Evolutionary conservation across 92 coral and sea anemone genomes (phyloP).

Genomic region (Porites evermanni): DNA sequence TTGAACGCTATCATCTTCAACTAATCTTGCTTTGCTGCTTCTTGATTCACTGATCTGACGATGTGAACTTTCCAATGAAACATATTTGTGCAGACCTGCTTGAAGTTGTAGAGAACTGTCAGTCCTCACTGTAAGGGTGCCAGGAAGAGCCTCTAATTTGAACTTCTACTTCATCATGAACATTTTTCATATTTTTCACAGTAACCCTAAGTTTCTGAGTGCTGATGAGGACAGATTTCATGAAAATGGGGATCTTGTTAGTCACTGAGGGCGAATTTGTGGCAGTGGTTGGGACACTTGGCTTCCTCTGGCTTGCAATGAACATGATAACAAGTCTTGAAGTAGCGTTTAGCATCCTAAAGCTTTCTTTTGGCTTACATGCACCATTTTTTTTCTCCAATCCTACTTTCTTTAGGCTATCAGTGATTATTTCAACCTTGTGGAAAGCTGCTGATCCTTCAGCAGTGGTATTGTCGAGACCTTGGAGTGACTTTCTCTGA

Average conservation of each 20-base stretch:
- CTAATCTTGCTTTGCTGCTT: slow-evolving; percentile 44
- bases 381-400: background rate
- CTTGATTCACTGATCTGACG: slow-evolving; percentile 12
- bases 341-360: background rate
- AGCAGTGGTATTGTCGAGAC: background rate
- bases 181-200: background rate
- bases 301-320: background rate
- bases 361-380: background rate
- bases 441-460: background rate
- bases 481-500: background rate
- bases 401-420: background rate
- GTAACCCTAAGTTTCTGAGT: background rate
- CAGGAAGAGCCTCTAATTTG: background rate
- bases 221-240: background rate
- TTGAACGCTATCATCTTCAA: background rate
- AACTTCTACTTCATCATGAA: background rate
- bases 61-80: background rate
- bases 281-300: background rate
- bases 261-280: background rate
- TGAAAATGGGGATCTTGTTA: background rate
- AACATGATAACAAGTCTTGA: background rate
- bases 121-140: background rate
- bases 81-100: background rate
- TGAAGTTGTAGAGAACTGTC: background rate
- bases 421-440: background rate